phyloP scores from a whole-genome alignment of 2,113 vertebrate genomes.

The Hemibagrus wyckioides region DNA sequence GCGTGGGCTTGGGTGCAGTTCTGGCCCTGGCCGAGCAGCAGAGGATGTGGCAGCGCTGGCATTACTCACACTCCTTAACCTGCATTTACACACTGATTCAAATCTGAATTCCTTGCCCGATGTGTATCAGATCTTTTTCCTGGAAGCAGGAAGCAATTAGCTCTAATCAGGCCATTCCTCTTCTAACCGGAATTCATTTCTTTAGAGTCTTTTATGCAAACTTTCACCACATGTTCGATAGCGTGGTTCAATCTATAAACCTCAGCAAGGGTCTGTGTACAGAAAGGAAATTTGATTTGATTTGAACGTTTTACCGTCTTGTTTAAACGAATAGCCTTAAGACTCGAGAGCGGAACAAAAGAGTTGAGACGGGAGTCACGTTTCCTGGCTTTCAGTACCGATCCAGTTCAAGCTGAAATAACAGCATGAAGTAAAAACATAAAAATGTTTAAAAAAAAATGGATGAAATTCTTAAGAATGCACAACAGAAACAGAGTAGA shows the following conservation, averaged over 20 bases:
- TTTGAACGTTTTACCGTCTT: not conserved
- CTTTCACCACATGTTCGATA: conserved; percentile 9
- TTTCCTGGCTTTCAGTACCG: not conserved
- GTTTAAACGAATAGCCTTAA: not conserved
- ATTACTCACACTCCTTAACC: not conserved
- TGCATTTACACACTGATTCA: conserved; percentile 13
- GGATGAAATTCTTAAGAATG: not conserved
- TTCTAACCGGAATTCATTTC: not conserved
- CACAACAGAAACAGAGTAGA: not conserved
- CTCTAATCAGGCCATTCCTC: conserved; percentile 4
- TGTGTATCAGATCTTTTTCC: conserved; percentile 27
- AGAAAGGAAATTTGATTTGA: conserved; percentile 6
- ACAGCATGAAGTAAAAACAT: not conserved
- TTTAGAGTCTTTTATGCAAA: not conserved
- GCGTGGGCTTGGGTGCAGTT: not conserved
- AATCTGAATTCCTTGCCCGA: not conserved
- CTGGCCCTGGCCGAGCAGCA: not conserved
- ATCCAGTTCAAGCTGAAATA: conserved; percentile 14
- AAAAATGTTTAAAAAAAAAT: not conserved
- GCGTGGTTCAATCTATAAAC: not conserved
- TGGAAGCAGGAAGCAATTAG: conserved; percentile 34
- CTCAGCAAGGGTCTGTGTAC: conserved; percentile 5
- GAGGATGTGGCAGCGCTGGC: not conserved
- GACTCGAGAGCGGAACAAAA: not conserved
- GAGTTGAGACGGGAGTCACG: not conserved